Percentiles rank a stretch among this genome's conserved stretches.
phyloP scores from a whole-genome alignment of 2,888 invertebrate genomes.

The Fissipunctia ypsillon region DNA sequence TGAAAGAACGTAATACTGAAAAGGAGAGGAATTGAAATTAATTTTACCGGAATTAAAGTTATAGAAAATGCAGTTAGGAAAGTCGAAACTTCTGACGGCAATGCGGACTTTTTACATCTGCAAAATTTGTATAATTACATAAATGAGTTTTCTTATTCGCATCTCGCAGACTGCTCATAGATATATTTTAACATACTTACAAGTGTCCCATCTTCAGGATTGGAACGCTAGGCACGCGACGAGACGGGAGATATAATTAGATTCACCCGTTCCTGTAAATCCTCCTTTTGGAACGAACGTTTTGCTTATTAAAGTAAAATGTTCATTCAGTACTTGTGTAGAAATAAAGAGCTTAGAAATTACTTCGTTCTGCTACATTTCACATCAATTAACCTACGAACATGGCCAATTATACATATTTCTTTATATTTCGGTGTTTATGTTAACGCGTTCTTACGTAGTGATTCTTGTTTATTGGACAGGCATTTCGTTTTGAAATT shows the following conservation, averaged over 20 bases:
- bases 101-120: slow-evolving; percentile 45
- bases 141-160: slow-evolving; percentile 24
- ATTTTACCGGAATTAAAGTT: slow-evolving; percentile 24
- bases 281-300: slow-evolving; percentile 70
- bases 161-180: slow-evolving; percentile 41
- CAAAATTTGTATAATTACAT: slow-evolving; percentile 33
- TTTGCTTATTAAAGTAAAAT: slow-evolving; percentile 52
- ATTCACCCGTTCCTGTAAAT: slow-evolving; percentile 77
- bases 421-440: slow-evolving; percentile 13
- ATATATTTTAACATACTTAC: slow-evolving; percentile 57
- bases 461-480: slow-evolving; percentile 24
- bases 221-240: slow-evolving; percentile 83
- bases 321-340: slow-evolving; percentile 47
- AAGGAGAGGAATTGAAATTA: slow-evolving; percentile 5
- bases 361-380: slow-evolving; percentile 43
- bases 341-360: slow-evolving; percentile 43
- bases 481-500: slow-evolving; percentile 5
- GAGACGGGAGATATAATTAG: slow-evolving; percentile 83
- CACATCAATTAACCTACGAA: slow-evolving; percentile 32
- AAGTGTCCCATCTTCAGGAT: slow-evolving; percentile 61
- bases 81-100: slow-evolving; percentile 39
- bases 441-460: slow-evolving; percentile 12
- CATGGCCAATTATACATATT: slow-evolving; percentile 29
- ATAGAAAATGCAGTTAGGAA: slow-evolving; percentile 34
- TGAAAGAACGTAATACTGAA: neutral